phyloP scores from a whole-genome alignment of 2,113 vertebrate species.

The Rhea americana region DNA sequence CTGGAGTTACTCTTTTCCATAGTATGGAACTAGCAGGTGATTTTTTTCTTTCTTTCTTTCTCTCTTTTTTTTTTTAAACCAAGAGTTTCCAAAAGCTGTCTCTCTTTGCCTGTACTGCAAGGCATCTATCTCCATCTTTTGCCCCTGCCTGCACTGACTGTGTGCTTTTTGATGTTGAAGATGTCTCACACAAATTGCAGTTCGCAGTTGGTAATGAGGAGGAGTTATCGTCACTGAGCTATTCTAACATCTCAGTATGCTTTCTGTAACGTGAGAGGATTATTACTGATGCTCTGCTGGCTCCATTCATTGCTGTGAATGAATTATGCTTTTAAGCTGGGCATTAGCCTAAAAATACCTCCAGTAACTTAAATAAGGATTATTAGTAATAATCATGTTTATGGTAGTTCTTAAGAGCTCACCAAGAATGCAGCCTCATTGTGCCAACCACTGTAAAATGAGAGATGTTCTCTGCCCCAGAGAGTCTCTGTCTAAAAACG shows the following conservation, averaged over 20 bases:
- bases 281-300: conserved; percentile 58
- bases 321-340: conserved; percentile 55
- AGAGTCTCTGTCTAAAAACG: background rate
- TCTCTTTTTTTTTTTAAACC: background rate
- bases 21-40: background rate
- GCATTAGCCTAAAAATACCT: conserved; percentile 55
- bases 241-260: background rate
- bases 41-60: background rate
- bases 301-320: conserved; percentile 54
- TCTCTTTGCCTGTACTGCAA: background rate
- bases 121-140: background rate
- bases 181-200: conserved; percentile 22
- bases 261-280: conserved; percentile 58
- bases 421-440: background rate
- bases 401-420: conserved; percentile 1
- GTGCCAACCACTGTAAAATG: background rate
- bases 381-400: conserved; percentile 31
- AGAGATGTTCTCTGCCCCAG: background rate
- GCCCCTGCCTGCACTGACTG: background rate
- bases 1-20: background rate
- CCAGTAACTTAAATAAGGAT: conserved; percentile 29
- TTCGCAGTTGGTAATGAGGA: conserved; percentile 38
- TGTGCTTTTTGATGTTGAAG: conserved; percentile 10
- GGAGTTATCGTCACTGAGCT: background rate
- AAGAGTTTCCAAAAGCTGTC: background rate